Evolutionary conservation across 1,140 invertebrate genomes (phyloP), one percentile per base, ranked within the genome.

Genomic region (Drosophila trapezifrons): DNA sequence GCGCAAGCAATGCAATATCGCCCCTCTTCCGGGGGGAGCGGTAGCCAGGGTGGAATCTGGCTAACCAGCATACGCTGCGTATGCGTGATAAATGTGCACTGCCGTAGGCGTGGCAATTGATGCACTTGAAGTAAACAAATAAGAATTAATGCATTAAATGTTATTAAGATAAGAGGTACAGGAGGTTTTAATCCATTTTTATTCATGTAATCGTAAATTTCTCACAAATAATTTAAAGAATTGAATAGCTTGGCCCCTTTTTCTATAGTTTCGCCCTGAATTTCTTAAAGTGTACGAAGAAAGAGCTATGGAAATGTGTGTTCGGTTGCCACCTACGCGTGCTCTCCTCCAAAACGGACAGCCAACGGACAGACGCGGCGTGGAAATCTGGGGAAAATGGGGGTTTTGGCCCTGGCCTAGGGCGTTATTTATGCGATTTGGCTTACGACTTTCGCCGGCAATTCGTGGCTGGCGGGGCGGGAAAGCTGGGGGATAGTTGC

Each of bases 61-160:
- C 47, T 49, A 71, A 71, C 49, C 49, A 70, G 72, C 76, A 84
- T 80, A 85, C 80, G 77, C 73, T 80, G 77, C 81, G 80, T 84
- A 84, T 84, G 81, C 73, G 81, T 84, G 81, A 84, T 84, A 85
- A 85, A 84, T 84, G 80, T 77, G 77, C 67, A 56, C 49, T 42
- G 66, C 45, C 76, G 80, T 59, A 49, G 76, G 76, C 60, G 71
- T 78, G 63, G 56, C 55, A 2, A 47, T 25, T 32, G 7, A 22
- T 40, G 51, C 51, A 71, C 65, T 69, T 2, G 29, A 40, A 63
- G 12, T n/a, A n/a, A n/a, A n/a, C n/a, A n/a, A n/a, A n/a, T n/a
- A n/a, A n/a, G n/a, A n/a, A n/a, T n/a, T n/a, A n/a, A n/a, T n/a
- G n/a, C n/a, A n/a, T n/a, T n/a, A n/a, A n/a, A n/a, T n/a, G n/a